phyloP scores from a whole-genome alignment of 2,113 vertebrate genomes.

The Lathamus discolor region DNA sequence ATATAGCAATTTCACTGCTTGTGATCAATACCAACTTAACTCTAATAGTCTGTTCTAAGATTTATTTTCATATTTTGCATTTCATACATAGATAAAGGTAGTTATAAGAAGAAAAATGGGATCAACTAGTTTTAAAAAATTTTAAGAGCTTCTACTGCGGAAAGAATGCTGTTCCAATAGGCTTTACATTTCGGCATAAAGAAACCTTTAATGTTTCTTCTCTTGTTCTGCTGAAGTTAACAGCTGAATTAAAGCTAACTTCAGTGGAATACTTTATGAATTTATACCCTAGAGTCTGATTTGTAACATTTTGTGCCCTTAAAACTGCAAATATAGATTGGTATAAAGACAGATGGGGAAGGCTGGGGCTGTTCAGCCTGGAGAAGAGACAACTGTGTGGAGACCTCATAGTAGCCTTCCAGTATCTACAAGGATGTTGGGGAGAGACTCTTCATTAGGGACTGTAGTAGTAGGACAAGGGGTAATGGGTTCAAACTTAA shows the following conservation, averaged over 20 bases:
- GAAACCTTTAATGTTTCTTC: neutral
- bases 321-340: neutral
- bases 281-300: neutral
- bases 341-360: neutral
- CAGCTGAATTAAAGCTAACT: neutral
- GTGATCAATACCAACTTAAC: conserved; percentile 45
- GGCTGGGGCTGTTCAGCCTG: neutral
- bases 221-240: neutral
- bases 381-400: neutral
- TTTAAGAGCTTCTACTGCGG: neutral
- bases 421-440: neutral
- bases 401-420: neutral
- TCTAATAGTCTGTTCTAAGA: conserved; percentile 48
- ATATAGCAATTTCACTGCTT: conserved; percentile 49
- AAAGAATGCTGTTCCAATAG: neutral
- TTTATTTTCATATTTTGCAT: conserved; percentile 59
- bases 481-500: neutral
- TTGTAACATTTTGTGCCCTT: neutral
- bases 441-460: neutral
- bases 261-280: neutral
- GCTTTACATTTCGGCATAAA: neutral
- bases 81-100: conserved; percentile 36
- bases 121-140: neutral
- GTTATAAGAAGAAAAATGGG: neutral
- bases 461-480: neutral